A percentile compares a stretch with the other conserved stretches of the same genome.
Evolutionary conservation across 2,888 invertebrate species (phyloP).

Genomic region (Platycnemis pennipes): DNA sequence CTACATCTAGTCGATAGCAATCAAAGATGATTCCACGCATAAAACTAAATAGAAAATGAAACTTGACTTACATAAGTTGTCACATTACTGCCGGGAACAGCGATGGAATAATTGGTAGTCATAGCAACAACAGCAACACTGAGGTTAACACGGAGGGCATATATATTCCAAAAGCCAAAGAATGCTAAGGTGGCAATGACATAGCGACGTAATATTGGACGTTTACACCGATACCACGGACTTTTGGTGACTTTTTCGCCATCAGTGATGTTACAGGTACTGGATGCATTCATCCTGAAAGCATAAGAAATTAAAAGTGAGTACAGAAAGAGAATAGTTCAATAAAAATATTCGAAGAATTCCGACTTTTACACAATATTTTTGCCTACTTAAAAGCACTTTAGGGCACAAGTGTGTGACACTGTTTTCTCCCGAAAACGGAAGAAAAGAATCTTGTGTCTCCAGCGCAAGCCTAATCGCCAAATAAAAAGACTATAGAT

Average conservation of each 20-base stretch:
- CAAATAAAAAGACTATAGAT: too few species aligned
- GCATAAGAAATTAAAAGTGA: background rate
- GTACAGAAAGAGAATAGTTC: too few species aligned
- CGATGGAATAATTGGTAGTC: constrained; percentile 86
- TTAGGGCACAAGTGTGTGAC: too few species aligned
- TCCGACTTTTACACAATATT: too few species aligned
- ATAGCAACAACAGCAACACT: constrained; percentile 98
- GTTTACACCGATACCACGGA: background rate
- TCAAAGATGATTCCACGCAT: background rate
- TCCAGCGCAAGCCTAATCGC: too few species aligned
- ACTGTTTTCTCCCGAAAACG: too few species aligned
- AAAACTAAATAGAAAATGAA: background rate
- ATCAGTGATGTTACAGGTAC: background rate
- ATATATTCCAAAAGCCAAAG: constrained; percentile 92
- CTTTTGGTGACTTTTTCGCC: background rate
- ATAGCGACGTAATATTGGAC: constrained; percentile 80
- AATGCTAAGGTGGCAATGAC: constrained; percentile 89
- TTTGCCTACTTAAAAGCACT: too few species aligned
- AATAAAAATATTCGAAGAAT: too few species aligned
- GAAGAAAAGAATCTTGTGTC: too few species aligned
- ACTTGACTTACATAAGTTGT: constrained; percentile 70
- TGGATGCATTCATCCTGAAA: constrained; percentile 11
- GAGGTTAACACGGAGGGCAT: constrained; percentile 91
- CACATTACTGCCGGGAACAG: constrained; percentile 83
- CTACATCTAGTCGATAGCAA: background rate